These are phyloP conservation scores for Polypedilum vanderplanki DNA, from an alignment of 1,140 invertebrate genomes.

Conservation along the genomic window DNA sequence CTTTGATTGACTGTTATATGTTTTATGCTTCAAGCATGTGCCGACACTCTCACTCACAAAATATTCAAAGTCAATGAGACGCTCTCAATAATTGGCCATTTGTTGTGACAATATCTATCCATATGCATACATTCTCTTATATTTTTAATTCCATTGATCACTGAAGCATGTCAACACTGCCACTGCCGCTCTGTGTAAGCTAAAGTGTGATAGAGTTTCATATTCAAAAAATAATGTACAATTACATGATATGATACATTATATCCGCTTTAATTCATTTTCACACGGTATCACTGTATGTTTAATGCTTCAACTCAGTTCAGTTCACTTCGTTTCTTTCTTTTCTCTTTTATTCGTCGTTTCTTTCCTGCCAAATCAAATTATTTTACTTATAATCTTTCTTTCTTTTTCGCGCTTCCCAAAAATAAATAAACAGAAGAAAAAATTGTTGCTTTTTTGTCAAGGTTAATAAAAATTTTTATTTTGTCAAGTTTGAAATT, in stretches of 20 bases:
- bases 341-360: not conserved
- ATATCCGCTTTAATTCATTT: constrained; percentile 26
- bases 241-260: constrained; percentile 28
- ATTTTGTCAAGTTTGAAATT: too few relatives aligned
- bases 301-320: not conserved
- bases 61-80: not conserved
- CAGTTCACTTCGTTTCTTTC: not conserved
- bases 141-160: not conserved
- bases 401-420: not conserved
- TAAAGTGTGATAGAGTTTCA: constrained; percentile 22
- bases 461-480: too few relatives aligned
- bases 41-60: not conserved
- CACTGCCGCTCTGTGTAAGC: not conserved
- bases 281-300: constrained; percentile 27
- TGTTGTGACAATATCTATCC: constrained; percentile 24
- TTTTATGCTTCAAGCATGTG: not conserved
- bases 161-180: not conserved
- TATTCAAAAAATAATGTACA: constrained; percentile 25
- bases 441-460: too few relatives aligned
- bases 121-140: not conserved
- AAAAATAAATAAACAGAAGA: not conserved
- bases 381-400: not conserved
- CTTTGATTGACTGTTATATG: constrained; percentile 25
- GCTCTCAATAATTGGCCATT: constrained; percentile 24
- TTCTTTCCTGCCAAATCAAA: not conserved